Base-by-base conservation (phyloP, 2,888 invertebrate species). In the Elmis aenea region DNA sequence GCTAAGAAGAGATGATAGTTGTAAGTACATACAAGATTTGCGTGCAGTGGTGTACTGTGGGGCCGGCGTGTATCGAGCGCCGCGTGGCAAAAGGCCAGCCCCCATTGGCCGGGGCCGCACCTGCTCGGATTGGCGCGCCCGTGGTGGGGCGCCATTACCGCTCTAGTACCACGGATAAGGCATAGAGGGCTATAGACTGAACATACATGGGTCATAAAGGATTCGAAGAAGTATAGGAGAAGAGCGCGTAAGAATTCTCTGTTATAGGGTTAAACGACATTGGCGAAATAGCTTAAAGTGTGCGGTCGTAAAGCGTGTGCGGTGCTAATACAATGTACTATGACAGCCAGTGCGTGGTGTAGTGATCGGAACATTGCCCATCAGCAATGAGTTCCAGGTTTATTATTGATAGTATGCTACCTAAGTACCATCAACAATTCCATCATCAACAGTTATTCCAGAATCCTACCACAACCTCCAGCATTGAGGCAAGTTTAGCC, bases 361-460 rank as follows among this genome's bases (percentile, higher is more conserved):
- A 61, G 63, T 64, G 61, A 59, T 45, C 50, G 57, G 59, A 51
- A 54, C 59, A 52, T 54, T 55, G 61, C 61, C 55, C 55, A 52
- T 56, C 62, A 69, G 84, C 83, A 80, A 92, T 92, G 91, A 88
- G 84, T 82, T 90, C 90, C 80, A 92, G 91, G 83, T 92, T 91
- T 81, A 88, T 89, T 80, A 87, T 92, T 77, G 91, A 92, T 87
- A 90, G 89, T 79, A 91, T 92, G 89, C 86, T 92, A 76, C 91
- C 91, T 64, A 92, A 92, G 80, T 92, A 92, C 77, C 88, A 79
- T 70, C 83, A 83, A 69, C 76, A 81, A 69, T 81, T 80, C 70
- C 81, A 81, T 68, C 83, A 83, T 66, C 81, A 75, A 60, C 74
- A 81, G 68, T 72, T 76, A 68, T 74, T 76, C 65, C 72, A 70